These are phyloP conservation scores for Phthorimaea operculella DNA, from an alignment of 1,140 invertebrate species.

Conservation along the genomic window DNA sequence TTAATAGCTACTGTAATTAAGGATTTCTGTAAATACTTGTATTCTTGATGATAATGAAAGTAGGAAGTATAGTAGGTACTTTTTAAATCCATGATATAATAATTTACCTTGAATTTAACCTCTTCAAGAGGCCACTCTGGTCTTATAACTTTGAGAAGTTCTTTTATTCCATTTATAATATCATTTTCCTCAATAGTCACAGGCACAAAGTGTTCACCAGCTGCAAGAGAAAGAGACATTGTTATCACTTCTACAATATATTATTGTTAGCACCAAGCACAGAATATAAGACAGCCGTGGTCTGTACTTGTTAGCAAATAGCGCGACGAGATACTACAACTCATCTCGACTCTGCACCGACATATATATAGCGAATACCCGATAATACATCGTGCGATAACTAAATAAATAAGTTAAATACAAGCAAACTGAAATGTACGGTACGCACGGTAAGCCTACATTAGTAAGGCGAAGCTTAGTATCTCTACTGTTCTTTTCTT, in stretches of 20 bases:
- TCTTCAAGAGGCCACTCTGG: slow-evolving; percentile 53
- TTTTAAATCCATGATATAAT: too few species aligned
- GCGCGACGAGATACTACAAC: neutral
- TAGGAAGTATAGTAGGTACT: neutral
- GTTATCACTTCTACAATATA: slow-evolving; percentile 24
- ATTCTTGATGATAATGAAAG: too few species aligned
- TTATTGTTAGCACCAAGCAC: slow-evolving; percentile 2
- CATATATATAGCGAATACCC: neutral
- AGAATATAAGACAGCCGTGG: neutral
- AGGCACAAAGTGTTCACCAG: slow-evolving; percentile 43
- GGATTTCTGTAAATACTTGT: too few species aligned
- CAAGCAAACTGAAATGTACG: too few species aligned
- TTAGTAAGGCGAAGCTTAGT: too few species aligned
- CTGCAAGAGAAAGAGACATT: slow-evolving; percentile 22
- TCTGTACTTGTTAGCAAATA: neutral
- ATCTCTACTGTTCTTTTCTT: too few species aligned
- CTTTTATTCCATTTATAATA: slow-evolving; percentile 47
- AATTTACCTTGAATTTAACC: slow-evolving; percentile 60
- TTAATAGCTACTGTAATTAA: too few species aligned
- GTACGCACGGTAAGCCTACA: too few species aligned
- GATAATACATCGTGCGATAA: slow-evolving; percentile 3
- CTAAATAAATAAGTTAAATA: too few species aligned
- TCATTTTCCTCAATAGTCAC: slow-evolving; percentile 49
- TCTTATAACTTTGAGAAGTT: slow-evolving; percentile 55
- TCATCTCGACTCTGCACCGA: neutral